These are phyloP conservation scores for Notolabrus celidotus DNA, from an alignment of 2,797 vertebrate species.

Conservation along the genomic window DNA sequence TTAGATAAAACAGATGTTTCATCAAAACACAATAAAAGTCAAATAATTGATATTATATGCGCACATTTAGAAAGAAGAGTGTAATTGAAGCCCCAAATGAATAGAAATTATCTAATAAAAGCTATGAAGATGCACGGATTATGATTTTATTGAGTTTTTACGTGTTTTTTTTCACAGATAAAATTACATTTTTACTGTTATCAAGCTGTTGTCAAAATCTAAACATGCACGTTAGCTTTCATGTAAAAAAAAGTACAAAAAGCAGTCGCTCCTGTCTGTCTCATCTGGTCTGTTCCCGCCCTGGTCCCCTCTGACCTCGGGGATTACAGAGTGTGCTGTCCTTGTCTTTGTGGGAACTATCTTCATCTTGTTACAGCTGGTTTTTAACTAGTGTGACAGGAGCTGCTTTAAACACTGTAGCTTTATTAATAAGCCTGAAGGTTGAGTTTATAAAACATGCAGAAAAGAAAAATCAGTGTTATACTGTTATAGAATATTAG, in stretches of 20 bases:
- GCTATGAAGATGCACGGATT: too few relatives aligned
- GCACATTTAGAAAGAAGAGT: too few relatives aligned
- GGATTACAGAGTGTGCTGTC: not conserved
- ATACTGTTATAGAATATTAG: too few relatives aligned
- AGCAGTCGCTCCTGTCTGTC: not conserved
- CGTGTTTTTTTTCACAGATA: not conserved
- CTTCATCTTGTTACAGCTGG: not conserved
- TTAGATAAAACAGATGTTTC: too few relatives aligned
- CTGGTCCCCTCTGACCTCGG: not conserved
- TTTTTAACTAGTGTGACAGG: not conserved
- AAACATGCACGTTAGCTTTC: not conserved
- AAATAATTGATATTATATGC: too few relatives aligned
- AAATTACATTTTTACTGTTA: not conserved
- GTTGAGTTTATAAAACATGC: not conserved
- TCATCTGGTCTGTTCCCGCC: not conserved
- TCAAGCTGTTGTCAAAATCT: not conserved
- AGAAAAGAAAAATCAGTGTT: not conserved
- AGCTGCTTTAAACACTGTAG: not conserved
- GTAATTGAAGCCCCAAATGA: too few relatives aligned
- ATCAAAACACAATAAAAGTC: not conserved
- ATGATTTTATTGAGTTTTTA: too few relatives aligned
- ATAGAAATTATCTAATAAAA: too few relatives aligned
- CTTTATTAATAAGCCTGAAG: not conserved
- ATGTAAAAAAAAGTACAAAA: not conserved
- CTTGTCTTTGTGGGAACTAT: conserved; percentile 10